These are phyloP conservation scores for Cotesia congregata DNA, from an alignment of 2,888 invertebrate genomes.

Conservation along the genomic window DNA sequence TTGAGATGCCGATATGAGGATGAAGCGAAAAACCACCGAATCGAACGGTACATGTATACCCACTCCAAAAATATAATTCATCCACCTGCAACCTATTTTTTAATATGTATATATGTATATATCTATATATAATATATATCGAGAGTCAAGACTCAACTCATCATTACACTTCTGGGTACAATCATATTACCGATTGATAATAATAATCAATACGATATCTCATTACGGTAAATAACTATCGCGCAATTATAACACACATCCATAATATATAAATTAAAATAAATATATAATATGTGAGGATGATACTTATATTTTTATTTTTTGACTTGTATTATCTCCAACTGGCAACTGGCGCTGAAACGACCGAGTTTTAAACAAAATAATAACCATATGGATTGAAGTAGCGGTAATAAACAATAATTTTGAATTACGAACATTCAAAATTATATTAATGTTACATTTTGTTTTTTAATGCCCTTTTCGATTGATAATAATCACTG, in stretches of 20 bases:
- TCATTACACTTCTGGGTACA: not conserved
- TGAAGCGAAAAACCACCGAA: conserved; percentile 29
- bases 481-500: not conserved
- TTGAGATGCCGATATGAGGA: not conserved
- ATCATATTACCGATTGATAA: conserved; percentile 24
- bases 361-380: not conserved
- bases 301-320: not conserved
- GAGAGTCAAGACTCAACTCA: not conserved
- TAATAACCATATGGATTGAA: not conserved
- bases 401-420: not conserved
- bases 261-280: not conserved
- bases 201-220: conserved; percentile 32
- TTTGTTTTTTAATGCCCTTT: not conserved
- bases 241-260: not conserved
- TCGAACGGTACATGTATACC: conserved; percentile 34
- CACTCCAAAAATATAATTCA: conserved; percentile 23
- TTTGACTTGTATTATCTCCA: not conserved
- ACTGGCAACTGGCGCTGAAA: not conserved
- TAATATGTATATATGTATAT: conserved; percentile 7
- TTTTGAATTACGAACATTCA: not conserved
- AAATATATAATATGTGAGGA: not conserved
- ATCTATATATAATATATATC: not conserved
- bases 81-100: conserved; percentile 34
- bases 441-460: not conserved
- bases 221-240: conserved; percentile 24